Conservation (phyloP, 2,888 invertebrate species). For the Acanthacorydalis orientalis region DNA sequence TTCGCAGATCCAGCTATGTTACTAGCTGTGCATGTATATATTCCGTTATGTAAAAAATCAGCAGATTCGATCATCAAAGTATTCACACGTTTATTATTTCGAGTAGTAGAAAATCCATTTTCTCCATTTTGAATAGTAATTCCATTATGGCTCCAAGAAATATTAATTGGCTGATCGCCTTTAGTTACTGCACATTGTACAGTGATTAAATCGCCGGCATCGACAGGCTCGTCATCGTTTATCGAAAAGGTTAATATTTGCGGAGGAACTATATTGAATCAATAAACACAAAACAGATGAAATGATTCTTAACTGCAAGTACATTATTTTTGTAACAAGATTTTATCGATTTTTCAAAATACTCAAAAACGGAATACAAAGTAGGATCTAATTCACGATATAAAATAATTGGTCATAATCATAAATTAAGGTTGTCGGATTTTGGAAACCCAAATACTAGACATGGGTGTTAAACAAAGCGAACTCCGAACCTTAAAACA, state of each 20-base stretch:
- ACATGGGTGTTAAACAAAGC: too few species aligned
- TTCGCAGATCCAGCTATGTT: slow-evolving; percentile 46
- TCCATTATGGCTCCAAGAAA: slow-evolving; percentile 60
- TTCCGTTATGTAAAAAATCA: slow-evolving; percentile 40
- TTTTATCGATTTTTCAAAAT: too few species aligned
- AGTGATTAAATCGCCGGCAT: slow-evolving; percentile 45
- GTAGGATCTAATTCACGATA: too few species aligned
- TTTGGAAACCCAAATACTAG: too few species aligned
- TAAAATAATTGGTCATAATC: too few species aligned
- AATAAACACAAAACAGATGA: too few species aligned
- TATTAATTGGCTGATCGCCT: slow-evolving; percentile 53
- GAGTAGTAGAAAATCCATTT: slow-evolving; percentile 26
- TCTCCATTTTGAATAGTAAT: slow-evolving; percentile 28
- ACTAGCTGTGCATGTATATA: slow-evolving; percentile 43
- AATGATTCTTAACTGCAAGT: too few species aligned
- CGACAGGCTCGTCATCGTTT: slow-evolving; percentile 35
- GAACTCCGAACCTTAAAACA: too few species aligned
- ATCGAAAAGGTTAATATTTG: slow-evolving; percentile 23
- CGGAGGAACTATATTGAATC: slow-evolving; percentile 20
- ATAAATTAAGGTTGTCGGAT: too few species aligned
- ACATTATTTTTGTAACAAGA: too few species aligned
- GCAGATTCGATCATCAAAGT: slow-evolving; percentile 44
- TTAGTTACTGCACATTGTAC: slow-evolving; percentile 44
- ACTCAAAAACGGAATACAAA: too few species aligned
- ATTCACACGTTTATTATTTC: slow-evolving; percentile 31